These are phyloP conservation scores for Hypocryptadius cinnamomeus DNA, from an alignment of 2,113 vertebrate species.

Conservation along the genomic window DNA sequence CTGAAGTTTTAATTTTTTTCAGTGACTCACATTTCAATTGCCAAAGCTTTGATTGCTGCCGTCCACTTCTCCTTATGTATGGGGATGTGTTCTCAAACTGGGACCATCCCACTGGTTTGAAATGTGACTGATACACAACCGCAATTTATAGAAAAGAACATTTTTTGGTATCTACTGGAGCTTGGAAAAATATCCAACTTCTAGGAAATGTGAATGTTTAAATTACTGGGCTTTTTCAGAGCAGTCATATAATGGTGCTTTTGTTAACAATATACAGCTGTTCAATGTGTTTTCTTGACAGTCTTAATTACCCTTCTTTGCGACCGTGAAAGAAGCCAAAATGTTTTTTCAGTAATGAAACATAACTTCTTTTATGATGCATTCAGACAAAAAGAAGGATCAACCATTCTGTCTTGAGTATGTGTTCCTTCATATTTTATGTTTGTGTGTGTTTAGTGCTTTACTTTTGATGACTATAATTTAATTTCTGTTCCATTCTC, in stretches of 20 bases:
- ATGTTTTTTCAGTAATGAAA: conserved; percentile 55
- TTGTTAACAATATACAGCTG: conserved; percentile 68
- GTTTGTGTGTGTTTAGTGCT: conserved; percentile 32
- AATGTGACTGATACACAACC: neutral
- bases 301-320: conserved; percentile 68
- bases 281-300: conserved; percentile 61
- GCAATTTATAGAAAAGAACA: conserved; percentile 33
- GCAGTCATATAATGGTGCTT: conserved; percentile 49
- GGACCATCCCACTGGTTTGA: conserved; percentile 26
- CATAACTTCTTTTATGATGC: conserved; percentile 55
- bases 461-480: conserved; percentile 40
- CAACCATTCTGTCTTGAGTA: neutral
- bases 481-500: conserved; percentile 23
- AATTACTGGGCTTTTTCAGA: conserved; percentile 22
- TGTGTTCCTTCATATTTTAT: conserved; percentile 39
- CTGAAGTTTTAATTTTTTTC: neutral
- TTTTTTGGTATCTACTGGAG: conserved; percentile 33
- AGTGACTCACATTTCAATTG: neutral
- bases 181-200: conserved; percentile 52
- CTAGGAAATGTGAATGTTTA: conserved; percentile 54
- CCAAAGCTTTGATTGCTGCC: neutral
- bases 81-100: conserved; percentile 34
- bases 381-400: conserved; percentile 46
- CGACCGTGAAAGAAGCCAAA: conserved; percentile 56
- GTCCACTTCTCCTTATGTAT: neutral